Evolutionary conservation across 2,797 vertebrate species (phyloP), one percentile per base, ranked within the genome.

Genomic region (Coregonus suidteri): DNA sequence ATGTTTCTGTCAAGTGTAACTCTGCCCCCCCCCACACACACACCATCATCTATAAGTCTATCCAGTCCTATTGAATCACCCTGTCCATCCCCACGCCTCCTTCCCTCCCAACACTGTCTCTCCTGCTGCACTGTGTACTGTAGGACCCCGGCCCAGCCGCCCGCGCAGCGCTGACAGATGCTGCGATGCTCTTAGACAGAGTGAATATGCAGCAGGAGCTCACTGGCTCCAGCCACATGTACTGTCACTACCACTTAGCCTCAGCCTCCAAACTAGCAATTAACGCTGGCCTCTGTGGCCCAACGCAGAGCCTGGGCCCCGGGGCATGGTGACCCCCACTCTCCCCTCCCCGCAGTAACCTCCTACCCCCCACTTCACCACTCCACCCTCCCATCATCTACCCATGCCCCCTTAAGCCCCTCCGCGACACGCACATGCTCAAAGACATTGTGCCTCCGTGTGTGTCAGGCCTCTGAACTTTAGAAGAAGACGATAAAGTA

Each of bases 181-280:
- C 84, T 20, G 85, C 92, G 83, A 96, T 96, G 85, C 77, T 82
- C 94, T 90, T 89, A 91, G 95, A 97, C 96, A 95, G 94, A 93
- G 92, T 93, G 94, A 96, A 96, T 95, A 95, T 96, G 94, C 91
- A 94, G 94, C 93, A 92, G 93, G 93, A 93, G 84, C 93, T 94
- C 91, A 87, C 92, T 91, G 90, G 92, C 92, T 93, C 90, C 62
- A 69, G 90, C 91, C 94, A 93, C 93, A 85, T 92, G 88, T 93
- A 86, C 94, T 95, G 96, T 97, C 96, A 95, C 80, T 88, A 93
- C 88, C 81, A 6, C 92, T 98, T 85, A 93, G 85, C 86, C 72
- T 98, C 96, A 97, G 79, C 85, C 87, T 72, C 88, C 86, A 93
- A 92, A 95, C 92, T 92, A 94, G 94, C 96, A 97, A 97, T 97